phyloP scores from a whole-genome alignment of 2,797 vertebrate genomes.

The Sebastes itinus region DNA sequence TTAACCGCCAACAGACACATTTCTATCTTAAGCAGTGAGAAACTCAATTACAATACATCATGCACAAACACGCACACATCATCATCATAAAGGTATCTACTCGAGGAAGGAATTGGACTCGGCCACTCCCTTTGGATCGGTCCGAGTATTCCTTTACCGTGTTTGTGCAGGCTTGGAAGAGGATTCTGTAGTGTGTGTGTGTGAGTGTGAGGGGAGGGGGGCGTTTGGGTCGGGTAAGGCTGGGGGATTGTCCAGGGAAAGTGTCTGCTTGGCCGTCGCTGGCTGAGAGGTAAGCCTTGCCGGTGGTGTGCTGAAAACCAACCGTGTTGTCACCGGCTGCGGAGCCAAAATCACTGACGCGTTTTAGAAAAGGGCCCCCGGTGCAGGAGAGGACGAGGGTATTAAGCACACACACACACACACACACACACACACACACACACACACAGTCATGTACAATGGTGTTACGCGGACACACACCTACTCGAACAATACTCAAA shows the following conservation, averaged over 20 bases:
- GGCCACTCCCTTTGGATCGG: slow-evolving; percentile 49
- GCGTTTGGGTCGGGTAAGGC: slow-evolving; percentile 9
- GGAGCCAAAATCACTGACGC: slow-evolving; percentile 67
- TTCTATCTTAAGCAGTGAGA: slow-evolving; percentile 4
- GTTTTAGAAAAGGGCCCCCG: slow-evolving; percentile 57
- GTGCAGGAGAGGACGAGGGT: slow-evolving; percentile 60
- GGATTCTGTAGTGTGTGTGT: slow-evolving; percentile 29
- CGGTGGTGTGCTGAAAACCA: slow-evolving; percentile 67
- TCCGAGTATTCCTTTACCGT: slow-evolving; percentile 56
- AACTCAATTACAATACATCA: slow-evolving; percentile 4
- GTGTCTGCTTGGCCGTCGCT: slow-evolving; percentile 70
- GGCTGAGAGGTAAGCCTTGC: slow-evolving; percentile 66
- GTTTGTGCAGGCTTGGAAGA: slow-evolving; percentile 57
- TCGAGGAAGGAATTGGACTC: slow-evolving; percentile 52
- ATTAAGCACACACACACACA: slow-evolving; percentile 39
- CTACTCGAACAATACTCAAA: slow-evolving; percentile 69
- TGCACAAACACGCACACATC: slow-evolving; percentile 7
- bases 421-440: slow-evolving; percentile 10
- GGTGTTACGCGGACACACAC: slow-evolving; percentile 50
- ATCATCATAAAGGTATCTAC: slow-evolving; percentile 56
- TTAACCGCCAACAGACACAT: slow-evolving; percentile 13
- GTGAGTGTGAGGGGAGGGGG: not conserved
- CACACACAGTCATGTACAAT: slow-evolving; percentile 35
- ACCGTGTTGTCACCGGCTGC: slow-evolving; percentile 43
- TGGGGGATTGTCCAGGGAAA: slow-evolving; percentile 64